These are phyloP conservation scores for Acinonyx jubatus DNA, from an alignment of 2,113 vertebrate genomes.

Conservation along the genomic window DNA sequence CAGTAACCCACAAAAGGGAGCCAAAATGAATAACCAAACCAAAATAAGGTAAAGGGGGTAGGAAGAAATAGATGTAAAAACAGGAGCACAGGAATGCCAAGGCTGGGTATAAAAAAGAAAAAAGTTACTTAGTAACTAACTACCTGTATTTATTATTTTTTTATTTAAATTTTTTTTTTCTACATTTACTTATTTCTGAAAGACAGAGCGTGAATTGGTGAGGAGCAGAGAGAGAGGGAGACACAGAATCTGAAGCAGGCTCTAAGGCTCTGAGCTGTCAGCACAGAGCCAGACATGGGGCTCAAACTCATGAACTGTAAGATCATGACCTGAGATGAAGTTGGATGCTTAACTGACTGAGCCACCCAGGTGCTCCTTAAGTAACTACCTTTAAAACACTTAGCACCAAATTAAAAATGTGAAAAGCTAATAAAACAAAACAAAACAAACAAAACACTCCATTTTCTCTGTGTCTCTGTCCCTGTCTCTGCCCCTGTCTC, in stretches of 20 bases:
- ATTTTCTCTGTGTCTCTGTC: neutral
- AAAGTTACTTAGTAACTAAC: neutral
- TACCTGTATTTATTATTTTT: too few relatives aligned
- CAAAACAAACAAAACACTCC: neutral
- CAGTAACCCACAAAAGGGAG: neutral
- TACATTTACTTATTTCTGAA: too few relatives aligned
- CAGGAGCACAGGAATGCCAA: neutral
- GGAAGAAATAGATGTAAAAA: neutral
- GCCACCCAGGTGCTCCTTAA: too few relatives aligned
- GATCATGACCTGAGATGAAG: too few relatives aligned
- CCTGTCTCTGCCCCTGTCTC: neutral
- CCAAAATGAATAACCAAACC: neutral
- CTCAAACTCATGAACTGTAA: too few relatives aligned
- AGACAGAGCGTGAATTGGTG: too few relatives aligned
- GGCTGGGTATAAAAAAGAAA: neutral
- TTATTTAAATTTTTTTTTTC: too few relatives aligned
- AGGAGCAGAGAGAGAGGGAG: too few relatives aligned
- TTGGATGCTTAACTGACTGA: too few relatives aligned
- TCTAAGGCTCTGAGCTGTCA: too few relatives aligned
- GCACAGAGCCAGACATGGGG: too few relatives aligned
- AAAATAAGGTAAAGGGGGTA: neutral
- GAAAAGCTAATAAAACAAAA: neutral
- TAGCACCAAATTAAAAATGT: neutral
- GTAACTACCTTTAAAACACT: neutral
- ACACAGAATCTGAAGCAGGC: too few relatives aligned